Percentiles rank a stretch among this genome's conserved stretches.
These are phyloP conservation scores for Enteromius paludinosus DNA, from an alignment of 2,797 vertebrate genomes.

Conservation along the genomic window DNA sequence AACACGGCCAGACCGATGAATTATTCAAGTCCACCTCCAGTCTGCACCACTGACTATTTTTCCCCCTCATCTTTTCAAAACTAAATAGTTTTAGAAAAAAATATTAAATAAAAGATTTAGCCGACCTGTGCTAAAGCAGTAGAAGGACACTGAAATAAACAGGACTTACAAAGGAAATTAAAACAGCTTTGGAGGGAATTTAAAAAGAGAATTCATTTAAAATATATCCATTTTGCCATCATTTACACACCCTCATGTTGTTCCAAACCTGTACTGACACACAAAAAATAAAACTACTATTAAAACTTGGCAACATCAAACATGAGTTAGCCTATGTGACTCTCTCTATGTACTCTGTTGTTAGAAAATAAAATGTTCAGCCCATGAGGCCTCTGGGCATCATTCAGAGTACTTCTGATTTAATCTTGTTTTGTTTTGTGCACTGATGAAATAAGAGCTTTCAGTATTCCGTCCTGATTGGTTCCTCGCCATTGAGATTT, in stretches of 20 bases:
- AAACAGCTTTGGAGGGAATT: slow-evolving; percentile 16
- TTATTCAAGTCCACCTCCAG: slow-evolving; percentile 62
- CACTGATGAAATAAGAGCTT: slow-evolving; percentile 47
- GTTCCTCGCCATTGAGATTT: slow-evolving; percentile 44
- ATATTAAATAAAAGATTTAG: slow-evolving; percentile 18
- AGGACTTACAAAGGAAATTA: slow-evolving; percentile 13
- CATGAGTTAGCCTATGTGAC: not conserved
- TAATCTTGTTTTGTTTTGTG: slow-evolving; percentile 44
- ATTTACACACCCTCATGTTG: not conserved
- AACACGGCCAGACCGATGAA: slow-evolving; percentile 59
- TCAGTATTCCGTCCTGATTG: slow-evolving; percentile 41
- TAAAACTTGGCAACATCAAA: slow-evolving; percentile 1
- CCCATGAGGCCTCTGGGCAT: slow-evolving; percentile 17
- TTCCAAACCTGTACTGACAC: not conserved
- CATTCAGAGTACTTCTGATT: slow-evolving; percentile 37
- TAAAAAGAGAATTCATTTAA: not conserved
- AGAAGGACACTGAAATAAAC: slow-evolving; percentile 40
- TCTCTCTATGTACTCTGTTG: slow-evolving; percentile 12
- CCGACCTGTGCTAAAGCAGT: slow-evolving; percentile 35
- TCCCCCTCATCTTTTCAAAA: slow-evolving; percentile 49
- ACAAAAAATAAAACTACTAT: not conserved
- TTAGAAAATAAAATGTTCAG: slow-evolving; percentile 35
- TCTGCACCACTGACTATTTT: slow-evolving; percentile 56
- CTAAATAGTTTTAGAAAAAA: slow-evolving; percentile 54
- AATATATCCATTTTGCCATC: not conserved